These are phyloP conservation scores for Distichodus sexfasciatus DNA, from an alignment of 2,797 vertebrate species.

Conservation along the genomic window DNA sequence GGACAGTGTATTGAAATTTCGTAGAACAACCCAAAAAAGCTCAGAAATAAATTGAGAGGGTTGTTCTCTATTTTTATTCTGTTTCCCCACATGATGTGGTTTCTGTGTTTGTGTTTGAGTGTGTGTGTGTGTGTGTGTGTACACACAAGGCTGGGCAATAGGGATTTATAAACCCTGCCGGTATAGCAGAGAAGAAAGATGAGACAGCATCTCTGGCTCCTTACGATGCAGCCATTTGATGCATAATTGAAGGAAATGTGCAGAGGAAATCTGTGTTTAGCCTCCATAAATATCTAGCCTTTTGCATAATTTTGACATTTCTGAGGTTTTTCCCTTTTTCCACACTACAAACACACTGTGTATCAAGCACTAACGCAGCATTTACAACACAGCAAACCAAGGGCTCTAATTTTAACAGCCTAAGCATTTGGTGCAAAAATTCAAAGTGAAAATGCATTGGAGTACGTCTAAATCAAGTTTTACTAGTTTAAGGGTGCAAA, in stretches of 20 bases:
- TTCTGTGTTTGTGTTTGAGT: neutral
- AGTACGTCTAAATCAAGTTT: too few species aligned
- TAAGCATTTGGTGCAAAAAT: too few species aligned
- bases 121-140: neutral
- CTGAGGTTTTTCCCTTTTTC: neutral
- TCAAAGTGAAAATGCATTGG: too few species aligned
- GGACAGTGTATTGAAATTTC: too few species aligned
- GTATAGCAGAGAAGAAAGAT: neutral
- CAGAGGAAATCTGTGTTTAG: neutral
- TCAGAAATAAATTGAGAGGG: neutral
- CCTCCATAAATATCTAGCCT: too few species aligned
- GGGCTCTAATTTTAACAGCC: too few species aligned
- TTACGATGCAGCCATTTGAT: neutral
- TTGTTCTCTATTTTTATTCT: conserved; percentile 10
- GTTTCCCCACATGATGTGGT: conserved; percentile 3
- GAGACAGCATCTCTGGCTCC: conserved; percentile 12
- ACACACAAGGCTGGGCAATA: neutral
- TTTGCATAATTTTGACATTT: neutral
- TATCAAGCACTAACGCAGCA: neutral
- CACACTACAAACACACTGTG: neutral
- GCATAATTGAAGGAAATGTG: conserved; percentile 8
- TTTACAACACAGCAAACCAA: neutral
- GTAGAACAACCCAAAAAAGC: neutral
- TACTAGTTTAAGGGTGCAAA: too few species aligned
- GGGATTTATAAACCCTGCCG: neutral